Base-by-base conservation (phyloP, 2,113 vertebrate species). In the Thermophis baileyi region DNA sequence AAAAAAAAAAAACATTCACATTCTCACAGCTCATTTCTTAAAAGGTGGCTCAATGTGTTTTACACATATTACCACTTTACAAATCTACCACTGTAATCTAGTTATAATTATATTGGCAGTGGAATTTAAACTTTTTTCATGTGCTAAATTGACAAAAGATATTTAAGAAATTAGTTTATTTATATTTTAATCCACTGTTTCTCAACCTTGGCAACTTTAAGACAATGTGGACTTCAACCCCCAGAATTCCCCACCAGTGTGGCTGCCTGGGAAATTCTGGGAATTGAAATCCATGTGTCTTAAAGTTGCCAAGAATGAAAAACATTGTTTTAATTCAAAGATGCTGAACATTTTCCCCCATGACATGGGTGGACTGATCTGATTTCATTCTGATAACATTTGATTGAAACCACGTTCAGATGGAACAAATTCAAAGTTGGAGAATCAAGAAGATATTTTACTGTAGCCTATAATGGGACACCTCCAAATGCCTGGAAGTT, bases 1-100 rank as follows among this genome's bases (percentile, higher is more conserved):
- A 95, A 93, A 94, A n/a, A 93, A 35, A 63, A 69, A 69, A 69
- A 40, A 94, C 93, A 85, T 3, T 95, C 93, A 93, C 92, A 93
- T 53, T 93, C 18, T 8, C 94, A 57, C n/a, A 94, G 93, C 89
- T 93, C 91, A 87, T 94, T 93, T 57, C 63, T 10, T 87, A 90
- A 47, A 55, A 24, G 40, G 63, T 30, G 5, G 27, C 44, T 51
- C 47, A 8, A 0, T 44, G 16, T 3, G 50, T 4, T 54, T 25
- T 74, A 12, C 35, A 22, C 46, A 30, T n/a, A 69, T 69, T 81
- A 81, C 35, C 18, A 22, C 74, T 40, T 81, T 44, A 40, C 18
- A 22, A 81, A 44, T 81, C 35, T 40, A 40, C 35, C 35, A 22
- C 18, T 81, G 74, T 44, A 81, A 40, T 35, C 74, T 81, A 81